Evolutionary conservation across 1,140 invertebrate species (phyloP).

Genomic region (Trissolcus basalis): DNA sequence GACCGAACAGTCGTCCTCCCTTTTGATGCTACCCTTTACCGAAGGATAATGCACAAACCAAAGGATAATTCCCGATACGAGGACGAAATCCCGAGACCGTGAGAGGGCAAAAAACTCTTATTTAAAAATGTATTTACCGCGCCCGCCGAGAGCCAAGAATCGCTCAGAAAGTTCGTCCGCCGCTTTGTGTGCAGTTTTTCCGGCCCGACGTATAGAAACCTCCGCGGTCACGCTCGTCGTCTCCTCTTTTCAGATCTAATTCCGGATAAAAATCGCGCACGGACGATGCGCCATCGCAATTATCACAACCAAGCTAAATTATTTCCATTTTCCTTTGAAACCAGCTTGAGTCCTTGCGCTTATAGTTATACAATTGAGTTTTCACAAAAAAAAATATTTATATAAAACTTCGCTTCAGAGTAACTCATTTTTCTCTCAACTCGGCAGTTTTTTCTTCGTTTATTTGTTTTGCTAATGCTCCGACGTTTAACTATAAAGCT

Average conservation of each 20-base stretch:
- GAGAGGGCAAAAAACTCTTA: slow-evolving; percentile 72
- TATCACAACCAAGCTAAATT: too few relatives aligned
- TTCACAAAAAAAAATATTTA: too few relatives aligned
- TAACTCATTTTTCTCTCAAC: too few relatives aligned
- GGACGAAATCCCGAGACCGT: slow-evolving; percentile 68
- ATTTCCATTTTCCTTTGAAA: slow-evolving; percentile 46
- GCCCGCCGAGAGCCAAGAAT: slow-evolving; percentile 67
- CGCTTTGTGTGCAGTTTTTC: slow-evolving; percentile 32
- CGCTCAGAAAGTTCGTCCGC: slow-evolving; percentile 64
- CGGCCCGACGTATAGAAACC: not conserved
- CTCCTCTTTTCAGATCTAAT: slow-evolving; percentile 10
- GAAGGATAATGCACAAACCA: slow-evolving; percentile 73
- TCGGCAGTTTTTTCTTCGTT: too few relatives aligned
- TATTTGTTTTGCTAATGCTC: too few relatives aligned
- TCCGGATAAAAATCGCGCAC: not conserved
- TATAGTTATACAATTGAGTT: too few relatives aligned
- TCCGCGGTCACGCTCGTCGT: not conserved
- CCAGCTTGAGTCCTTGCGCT: too few relatives aligned
- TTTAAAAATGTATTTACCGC: slow-evolving; percentile 76
- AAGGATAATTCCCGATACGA: slow-evolving; percentile 75
- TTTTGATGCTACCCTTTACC: slow-evolving; percentile 70
- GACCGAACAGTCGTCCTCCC: slow-evolving; percentile 60
- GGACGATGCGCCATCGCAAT: too few relatives aligned
- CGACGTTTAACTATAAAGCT: too few relatives aligned
- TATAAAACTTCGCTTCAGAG: too few relatives aligned